These are phyloP conservation scores for Drosophila orena DNA, from an alignment of 1,140 invertebrate genomes.

Conservation along the genomic window DNA sequence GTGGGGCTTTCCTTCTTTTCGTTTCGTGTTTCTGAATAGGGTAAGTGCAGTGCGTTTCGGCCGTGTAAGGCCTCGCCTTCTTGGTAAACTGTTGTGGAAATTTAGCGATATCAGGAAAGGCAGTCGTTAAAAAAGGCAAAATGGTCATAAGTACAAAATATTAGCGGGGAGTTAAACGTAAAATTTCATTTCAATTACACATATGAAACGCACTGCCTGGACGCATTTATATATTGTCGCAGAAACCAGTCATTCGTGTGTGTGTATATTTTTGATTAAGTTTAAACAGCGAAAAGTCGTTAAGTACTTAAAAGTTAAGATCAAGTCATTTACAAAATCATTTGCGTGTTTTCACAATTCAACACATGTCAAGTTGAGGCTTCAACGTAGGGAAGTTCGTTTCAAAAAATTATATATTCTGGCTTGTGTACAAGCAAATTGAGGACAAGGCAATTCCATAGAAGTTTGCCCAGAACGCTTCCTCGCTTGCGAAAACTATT, in stretches of 20 bases:
- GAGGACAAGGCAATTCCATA: not conserved
- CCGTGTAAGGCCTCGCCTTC: not conserved
- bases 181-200: not conserved
- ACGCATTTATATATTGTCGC: conserved; percentile 59
- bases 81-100: not conserved
- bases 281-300: conserved; percentile 33
- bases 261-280: conserved; percentile 20
- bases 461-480: not conserved
- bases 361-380: conserved; percentile 11
- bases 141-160: conserved; percentile 2
- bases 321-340: conserved; percentile 65
- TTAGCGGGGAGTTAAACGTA: not conserved
- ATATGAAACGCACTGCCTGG: conserved; percentile 33
- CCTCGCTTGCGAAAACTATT: not conserved
- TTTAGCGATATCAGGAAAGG: not conserved
- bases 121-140: conserved; percentile 6
- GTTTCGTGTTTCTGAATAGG: not conserved
- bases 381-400: not conserved
- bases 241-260: conserved; percentile 68
- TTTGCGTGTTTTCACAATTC: conserved; percentile 16
- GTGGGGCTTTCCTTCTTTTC: not conserved
- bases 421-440: not conserved
- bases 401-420: not conserved
- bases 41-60: conserved; percentile 15
- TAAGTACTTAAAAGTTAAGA: conserved; percentile 61